Conservation (phyloP, 2,888 invertebrate species). For the Lepidochitona cinerea region DNA sequence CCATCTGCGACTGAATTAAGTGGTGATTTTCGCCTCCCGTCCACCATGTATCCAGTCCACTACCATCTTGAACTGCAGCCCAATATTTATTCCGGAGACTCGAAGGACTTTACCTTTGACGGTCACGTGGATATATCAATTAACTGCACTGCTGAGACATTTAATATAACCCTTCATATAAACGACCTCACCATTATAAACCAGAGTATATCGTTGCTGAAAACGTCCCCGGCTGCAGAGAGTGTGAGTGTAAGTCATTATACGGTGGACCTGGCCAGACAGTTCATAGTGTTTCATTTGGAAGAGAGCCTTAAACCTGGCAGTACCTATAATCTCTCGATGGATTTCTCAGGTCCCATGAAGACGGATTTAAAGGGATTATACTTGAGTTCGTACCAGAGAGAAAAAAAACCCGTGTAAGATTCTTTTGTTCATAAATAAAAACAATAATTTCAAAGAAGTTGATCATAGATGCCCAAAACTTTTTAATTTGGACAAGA, state of each 20-base stretch:
- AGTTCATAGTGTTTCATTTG: slow-evolving; percentile 74
- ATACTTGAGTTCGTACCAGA: slow-evolving; percentile 20
- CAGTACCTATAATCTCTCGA: slow-evolving; percentile 78
- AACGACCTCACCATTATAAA: slow-evolving; percentile 21
- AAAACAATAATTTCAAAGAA: no score
- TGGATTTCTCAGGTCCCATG: slow-evolving; percentile 80
- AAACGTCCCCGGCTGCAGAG: neutral
- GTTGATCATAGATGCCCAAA: no score
- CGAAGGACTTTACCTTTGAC: slow-evolving; percentile 25
- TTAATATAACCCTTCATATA: slow-evolving; percentile 22
- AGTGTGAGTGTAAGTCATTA: slow-evolving; percentile 1
- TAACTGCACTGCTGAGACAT: slow-evolving; percentile 13
- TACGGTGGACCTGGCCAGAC: slow-evolving; percentile 14
- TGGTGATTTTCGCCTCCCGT: slow-evolving; percentile 21
- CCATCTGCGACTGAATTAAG: neutral
- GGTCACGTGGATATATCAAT: slow-evolving; percentile 19
- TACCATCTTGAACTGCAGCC: slow-evolving; percentile 29
- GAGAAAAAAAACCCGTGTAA: slow-evolving; percentile 17
- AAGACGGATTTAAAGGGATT: slow-evolving; percentile 68
- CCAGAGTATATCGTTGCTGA: neutral
- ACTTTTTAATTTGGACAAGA: no score
- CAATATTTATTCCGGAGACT: slow-evolving; percentile 25
- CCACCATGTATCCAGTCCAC: slow-evolving; percentile 15
- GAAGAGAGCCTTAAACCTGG: slow-evolving; percentile 75
- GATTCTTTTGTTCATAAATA: no score